phyloP scores from a whole-genome alignment of 2,888 invertebrate genomes.

The Lepidocyrtoides sp. region DNA sequence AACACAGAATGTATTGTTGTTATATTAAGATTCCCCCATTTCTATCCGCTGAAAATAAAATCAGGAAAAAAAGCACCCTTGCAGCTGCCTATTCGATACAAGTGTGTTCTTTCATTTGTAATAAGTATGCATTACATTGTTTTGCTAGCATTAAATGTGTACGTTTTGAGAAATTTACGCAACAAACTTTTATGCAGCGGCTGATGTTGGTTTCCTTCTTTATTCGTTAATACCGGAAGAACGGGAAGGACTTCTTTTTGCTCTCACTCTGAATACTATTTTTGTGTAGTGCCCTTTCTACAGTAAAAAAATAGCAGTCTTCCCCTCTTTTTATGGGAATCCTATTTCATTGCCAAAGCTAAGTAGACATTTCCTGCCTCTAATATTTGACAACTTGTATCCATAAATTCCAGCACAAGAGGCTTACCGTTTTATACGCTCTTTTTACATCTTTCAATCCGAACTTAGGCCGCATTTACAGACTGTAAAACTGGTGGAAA shows the following conservation, averaged over 20 bases:
- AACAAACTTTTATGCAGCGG: too few relatives aligned
- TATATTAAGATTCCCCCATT: background rate
- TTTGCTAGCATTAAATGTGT: too few relatives aligned
- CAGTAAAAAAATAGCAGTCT: background rate
- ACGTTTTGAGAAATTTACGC: too few relatives aligned
- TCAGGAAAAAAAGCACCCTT: background rate
- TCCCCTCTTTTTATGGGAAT: background rate
- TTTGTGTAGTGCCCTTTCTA: background rate
- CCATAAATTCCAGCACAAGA: conserved; percentile 10
- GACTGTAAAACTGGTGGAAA: conserved; percentile 54
- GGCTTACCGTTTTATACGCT: conserved; percentile 41
- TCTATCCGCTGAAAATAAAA: background rate
- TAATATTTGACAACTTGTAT: conserved; percentile 7
- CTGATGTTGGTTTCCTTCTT: background rate
- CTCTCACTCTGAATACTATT: background rate
- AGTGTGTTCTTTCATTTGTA: too few relatives aligned
- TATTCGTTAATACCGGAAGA: background rate
- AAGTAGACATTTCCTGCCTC: background rate
- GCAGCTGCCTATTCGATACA: too few relatives aligned
- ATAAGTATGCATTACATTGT: too few relatives aligned
- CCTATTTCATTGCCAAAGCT: conserved; percentile 25
- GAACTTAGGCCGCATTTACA: conserved; percentile 59
- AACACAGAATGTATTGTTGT: background rate
- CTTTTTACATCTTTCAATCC: conserved; percentile 67
- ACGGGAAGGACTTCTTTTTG: background rate